Evolutionary conservation across 2,113 vertebrate species (phyloP), one percentile per base, ranked within the genome.

Genomic region (Dolichallabes microphthalmus): DNA sequence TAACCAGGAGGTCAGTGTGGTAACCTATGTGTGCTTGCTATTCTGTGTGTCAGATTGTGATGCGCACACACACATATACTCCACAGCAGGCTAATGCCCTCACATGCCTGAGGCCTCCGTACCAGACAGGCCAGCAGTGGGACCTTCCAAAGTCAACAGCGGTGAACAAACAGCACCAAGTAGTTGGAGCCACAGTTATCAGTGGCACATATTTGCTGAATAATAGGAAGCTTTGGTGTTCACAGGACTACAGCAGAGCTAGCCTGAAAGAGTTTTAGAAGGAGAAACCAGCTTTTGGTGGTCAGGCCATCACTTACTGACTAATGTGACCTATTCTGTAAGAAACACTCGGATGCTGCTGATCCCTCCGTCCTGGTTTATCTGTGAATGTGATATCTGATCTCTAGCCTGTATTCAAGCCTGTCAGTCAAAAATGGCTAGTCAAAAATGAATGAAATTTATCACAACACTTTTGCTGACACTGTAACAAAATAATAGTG

Each of bases 141-240:
- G 25, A 58, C 35, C 74, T 79, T 85, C 85, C 81, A 86, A 84
- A 88, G 82, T 82, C 87, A 89, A 89, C 86, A 86, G 57, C 32
- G n/a, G 57, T 73, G 82, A 87, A 82, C 83, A 89, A 89, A 89
- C 74, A 88, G 50, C 82, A 82, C 25, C 17, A 64, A 69, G 73
- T 76, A 68, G 63, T 71, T 85, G 74, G 82, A 87, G 85, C 73
- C 61, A 14, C 13, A 76, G 79, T 58, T 87, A 88, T 85, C 81
- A 86, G 75, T 39, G 22, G 13, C 19, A 32, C 27, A 74, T 79
- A 87, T 87, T 80, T 87, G 86, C 81, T 88, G 78, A 84, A 81
- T 85, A 90, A 84, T 45, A 77, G 55, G 32, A 69, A 82, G 80
- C 64, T 77, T 80, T 82, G 35, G 71, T 58, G 45, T 79, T 35